Evolutionary conservation across 2,888 invertebrate species (phyloP), one percentile per base, ranked within the genome.

Genomic region (Heliconius ethilla): DNA sequence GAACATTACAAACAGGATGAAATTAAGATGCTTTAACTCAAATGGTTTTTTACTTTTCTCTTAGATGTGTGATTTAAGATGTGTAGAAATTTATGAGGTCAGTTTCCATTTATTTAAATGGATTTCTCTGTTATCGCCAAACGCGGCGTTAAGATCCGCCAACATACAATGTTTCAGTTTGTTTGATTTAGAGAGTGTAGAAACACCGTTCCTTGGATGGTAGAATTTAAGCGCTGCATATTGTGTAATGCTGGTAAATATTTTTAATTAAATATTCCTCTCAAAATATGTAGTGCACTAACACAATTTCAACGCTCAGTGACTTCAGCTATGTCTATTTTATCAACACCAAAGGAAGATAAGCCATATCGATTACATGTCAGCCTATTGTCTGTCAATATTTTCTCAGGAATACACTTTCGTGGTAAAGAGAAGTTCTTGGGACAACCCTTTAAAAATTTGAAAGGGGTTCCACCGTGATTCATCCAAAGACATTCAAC

Each of bases 401-500:
- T 3, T 11, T n/a, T 2, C n/a, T n/a, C 67, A n/a, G 22, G 4
- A 67, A 22, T 22, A 15, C 13, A 27, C 13, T 5, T 15, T 15
- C 37, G 7, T 18, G 22, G 3, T 3, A 70, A 55, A 27, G 18
- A 2, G 40, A 40, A 11, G 4, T n/a, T 33, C 13, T 40, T 1
- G n/a, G 15, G 15, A 7, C 29, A 27, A 45, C 3, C 4, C 22
- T 22, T 67, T n/a, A n/a, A 6, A 22, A 18, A 70, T 76, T 63
- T 22, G 62, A 76, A 66, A 45, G 66, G 75, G 78, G 76, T 67
- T 76, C 65, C 79, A 78, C 75, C 76, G 29, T 81, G 81, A 81
- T 75, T 81, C 81, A 81, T 75, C 72, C 77, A 74, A 25, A 70
- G 62, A 59, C 22, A 79, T 78, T 55, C 75, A 65, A 25, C 69